These are phyloP conservation scores for Drosophila erecta DNA, from an alignment of 1,140 invertebrate genomes.

Conservation along the genomic window DNA sequence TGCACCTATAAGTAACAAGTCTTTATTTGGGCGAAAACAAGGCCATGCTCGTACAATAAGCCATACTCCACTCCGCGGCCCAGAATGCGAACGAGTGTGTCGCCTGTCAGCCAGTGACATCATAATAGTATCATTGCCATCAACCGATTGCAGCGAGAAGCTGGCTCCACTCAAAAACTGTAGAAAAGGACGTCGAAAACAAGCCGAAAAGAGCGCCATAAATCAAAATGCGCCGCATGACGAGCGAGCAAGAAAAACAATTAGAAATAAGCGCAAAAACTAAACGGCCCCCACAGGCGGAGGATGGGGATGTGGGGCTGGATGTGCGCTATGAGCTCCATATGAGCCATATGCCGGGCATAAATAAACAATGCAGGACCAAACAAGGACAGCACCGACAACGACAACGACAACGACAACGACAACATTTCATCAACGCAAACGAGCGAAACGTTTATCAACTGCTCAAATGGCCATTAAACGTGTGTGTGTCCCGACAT, in stretches of 20 bases:
- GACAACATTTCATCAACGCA: conserved; percentile 83
- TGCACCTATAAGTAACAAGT: neutral
- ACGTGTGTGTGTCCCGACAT: conserved; percentile 69
- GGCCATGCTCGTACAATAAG: neutral
- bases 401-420: conserved; percentile 46
- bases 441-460: conserved; percentile 84
- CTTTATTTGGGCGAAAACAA: conserved; percentile 30
- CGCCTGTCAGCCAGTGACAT: conserved; percentile 71
- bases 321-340: neutral
- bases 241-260: conserved; percentile 76
- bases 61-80: neutral
- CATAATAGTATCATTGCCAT: conserved; percentile 81
- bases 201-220: conserved; percentile 37
- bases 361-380: conserved; percentile 78
- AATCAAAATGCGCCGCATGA: conserved; percentile 60
- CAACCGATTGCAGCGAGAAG: conserved; percentile 39
- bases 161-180: conserved; percentile 9
- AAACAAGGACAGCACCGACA: conserved; percentile 15
- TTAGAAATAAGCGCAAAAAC: conserved; percentile 80
- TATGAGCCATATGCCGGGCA: conserved; percentile 65
- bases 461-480: conserved; percentile 84
- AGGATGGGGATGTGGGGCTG: conserved; percentile 14
- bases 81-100: conserved; percentile 61
- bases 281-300: conserved; percentile 26
- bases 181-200: conserved; percentile 34